Base-by-base conservation (phyloP, 2,888 invertebrate genomes). In the Dryobota labecula region DNA sequence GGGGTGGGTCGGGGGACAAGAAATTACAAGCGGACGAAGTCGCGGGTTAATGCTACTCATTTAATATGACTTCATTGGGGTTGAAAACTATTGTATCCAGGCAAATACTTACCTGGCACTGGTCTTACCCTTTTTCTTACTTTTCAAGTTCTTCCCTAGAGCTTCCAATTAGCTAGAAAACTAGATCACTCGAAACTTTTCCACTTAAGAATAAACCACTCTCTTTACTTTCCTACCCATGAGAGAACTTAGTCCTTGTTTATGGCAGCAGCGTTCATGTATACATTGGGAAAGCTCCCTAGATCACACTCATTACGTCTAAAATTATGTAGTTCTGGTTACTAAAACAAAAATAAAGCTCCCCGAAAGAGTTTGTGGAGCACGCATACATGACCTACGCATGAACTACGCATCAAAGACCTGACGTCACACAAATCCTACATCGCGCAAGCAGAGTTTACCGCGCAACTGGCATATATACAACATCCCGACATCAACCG, bases 141-240 rank as follows among this genome's bases (percentile, higher is more conserved):
- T 5, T 47, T 24, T n/a, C 47, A 47, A n/a, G 4, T n/a, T n/a
- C 11, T n/a, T n/a, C 47, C 47, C n/a, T 47, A 24, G n/a, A 13
- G 47, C 11, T 18, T 24, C 6, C 4, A 33, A 33, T 49, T 49
- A 33, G 3, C 0, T 47, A n/a, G 11, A 47, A n/a, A n/a, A n/a
- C 2, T 47, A 47, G n/a, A 47, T n/a, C 47, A 47, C 47, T 47
- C 5, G 47, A 47, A 61, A 62, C n/a, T 62, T 62, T 49, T 24
- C 49, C n/a, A 13, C 51, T 36, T 49, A 20, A 49, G 24, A 6
- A 18, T 18, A 36, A 8, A 13, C 18, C 18, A 49, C 18, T 18
- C 18, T 18, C 24, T 7, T 47, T n/a, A 47, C 47, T 33, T n/a
- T 18, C 11, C 11, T 33, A 49, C n/a, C 11, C 61, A 33, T n/a